Conservation (phyloP, 2,797 vertebrate species). For the Heteromormyrus szaboi region DNA sequence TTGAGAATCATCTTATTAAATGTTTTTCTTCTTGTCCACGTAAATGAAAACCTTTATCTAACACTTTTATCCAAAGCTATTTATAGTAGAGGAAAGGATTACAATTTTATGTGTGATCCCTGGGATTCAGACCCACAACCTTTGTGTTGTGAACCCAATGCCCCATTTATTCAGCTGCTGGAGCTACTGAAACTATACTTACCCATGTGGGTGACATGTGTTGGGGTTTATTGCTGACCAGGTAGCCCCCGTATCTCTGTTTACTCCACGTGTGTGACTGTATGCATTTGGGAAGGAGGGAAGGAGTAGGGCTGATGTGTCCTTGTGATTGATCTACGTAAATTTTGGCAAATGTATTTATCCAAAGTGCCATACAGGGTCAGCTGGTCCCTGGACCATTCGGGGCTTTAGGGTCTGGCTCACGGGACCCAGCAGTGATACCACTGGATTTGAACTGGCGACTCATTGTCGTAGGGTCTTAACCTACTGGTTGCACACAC, state of each 20-base stretch:
- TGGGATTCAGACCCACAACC: not conserved
- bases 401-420: not conserved
- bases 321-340: not conserved
- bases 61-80: not conserved
- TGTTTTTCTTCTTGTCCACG: not conserved
- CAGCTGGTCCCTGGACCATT: not conserved
- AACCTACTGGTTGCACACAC: not conserved
- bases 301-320: not conserved
- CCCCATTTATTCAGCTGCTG: not conserved
- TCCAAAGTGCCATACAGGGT: not conserved
- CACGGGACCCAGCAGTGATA: not conserved
- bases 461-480: not conserved
- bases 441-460: not conserved
- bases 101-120: not conserved
- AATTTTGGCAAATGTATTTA: not conserved
- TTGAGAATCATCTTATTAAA: not conserved
- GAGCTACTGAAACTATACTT: not conserved
- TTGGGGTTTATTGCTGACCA: not conserved
- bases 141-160: not conserved
- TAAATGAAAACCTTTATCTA: not conserved
- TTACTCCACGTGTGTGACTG: not conserved
- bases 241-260: not conserved
- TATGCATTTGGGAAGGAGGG: not conserved
- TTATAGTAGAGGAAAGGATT: not conserved
- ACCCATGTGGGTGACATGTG: not conserved